phyloP scores from a whole-genome alignment of 2,113 vertebrate species.

The Brachionichthys hirsutus region DNA sequence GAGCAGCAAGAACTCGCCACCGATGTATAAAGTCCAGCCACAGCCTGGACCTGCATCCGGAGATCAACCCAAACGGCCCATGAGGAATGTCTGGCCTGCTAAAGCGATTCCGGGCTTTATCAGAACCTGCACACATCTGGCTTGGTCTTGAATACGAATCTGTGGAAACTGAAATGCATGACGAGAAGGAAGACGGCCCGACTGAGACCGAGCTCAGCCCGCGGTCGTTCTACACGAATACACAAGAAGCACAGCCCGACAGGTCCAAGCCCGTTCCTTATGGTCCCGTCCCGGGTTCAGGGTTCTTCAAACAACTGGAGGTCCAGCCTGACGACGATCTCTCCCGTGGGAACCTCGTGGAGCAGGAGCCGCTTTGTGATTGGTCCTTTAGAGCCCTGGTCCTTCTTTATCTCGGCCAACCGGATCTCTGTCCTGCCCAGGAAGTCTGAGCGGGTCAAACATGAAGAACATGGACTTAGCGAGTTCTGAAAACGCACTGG shows the following conservation, averaged over 20 bases:
- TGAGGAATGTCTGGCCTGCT: too few relatives aligned
- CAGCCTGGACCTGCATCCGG: too few relatives aligned
- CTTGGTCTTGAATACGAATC: not conserved
- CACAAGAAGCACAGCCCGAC: too few relatives aligned
- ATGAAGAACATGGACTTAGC: not conserved
- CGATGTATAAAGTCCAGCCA: too few relatives aligned
- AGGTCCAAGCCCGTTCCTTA: not conserved
- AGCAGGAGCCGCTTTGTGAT: conserved; percentile 96
- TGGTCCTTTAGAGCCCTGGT: conserved; percentile 97
- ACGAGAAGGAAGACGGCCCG: too few relatives aligned
- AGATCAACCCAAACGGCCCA: too few relatives aligned
- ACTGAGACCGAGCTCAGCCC: too few relatives aligned
- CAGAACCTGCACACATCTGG: not conserved
- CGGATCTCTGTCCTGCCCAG: conserved; percentile 97
- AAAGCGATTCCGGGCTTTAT: not conserved
- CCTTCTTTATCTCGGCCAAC: conserved; percentile 97
- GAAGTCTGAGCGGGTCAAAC: conserved; percentile 81
- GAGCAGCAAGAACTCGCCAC: too few relatives aligned
- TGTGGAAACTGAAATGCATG: not conserved
- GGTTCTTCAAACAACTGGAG: conserved; percentile 96
- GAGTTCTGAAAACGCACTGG: not conserved
- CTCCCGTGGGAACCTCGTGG: conserved; percentile 97
- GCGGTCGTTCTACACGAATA: too few relatives aligned
- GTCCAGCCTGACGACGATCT: conserved; percentile 96
- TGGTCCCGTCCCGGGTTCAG: conserved; percentile 55